Conservation (phyloP, 2,888 invertebrate genomes). For the Isoperla grammatica region DNA sequence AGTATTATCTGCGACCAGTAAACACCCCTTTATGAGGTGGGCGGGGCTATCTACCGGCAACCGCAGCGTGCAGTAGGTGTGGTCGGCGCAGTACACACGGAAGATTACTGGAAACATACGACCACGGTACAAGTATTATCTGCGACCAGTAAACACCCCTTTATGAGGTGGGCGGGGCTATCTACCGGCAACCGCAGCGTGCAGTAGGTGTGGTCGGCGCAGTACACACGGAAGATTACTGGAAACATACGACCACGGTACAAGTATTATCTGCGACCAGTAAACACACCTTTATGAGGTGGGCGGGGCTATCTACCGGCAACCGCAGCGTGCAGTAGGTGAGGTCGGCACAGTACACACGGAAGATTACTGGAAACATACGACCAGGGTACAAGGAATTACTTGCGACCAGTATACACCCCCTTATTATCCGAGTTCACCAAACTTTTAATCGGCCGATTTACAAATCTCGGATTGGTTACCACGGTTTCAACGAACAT, state of each 20-base stretch:
- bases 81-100: slow-evolving; percentile 73
- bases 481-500: too few relatives aligned
- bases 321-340: slow-evolving; percentile 73
- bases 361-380: slow-evolving; percentile 65
- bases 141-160: too few relatives aligned
- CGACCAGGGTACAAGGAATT: too few relatives aligned
- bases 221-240: slow-evolving; percentile 75
- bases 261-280: too few relatives aligned
- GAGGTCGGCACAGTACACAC: slow-evolving; percentile 74
- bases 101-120: slow-evolving; percentile 67
- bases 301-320: slow-evolving; percentile 64
- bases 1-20: too few relatives aligned
- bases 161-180: slow-evolving; percentile 65
- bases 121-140: too few relatives aligned
- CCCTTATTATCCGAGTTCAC: too few relatives aligned
- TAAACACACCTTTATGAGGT: slow-evolving; percentile 63
- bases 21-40: slow-evolving; percentile 62
- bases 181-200: slow-evolving; percentile 67
- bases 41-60: slow-evolving; percentile 66
- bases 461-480: too few relatives aligned
- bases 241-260: too few relatives aligned
- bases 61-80: slow-evolving; percentile 72
- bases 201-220: slow-evolving; percentile 76
- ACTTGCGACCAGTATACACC: too few relatives aligned
- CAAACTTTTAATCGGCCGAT: too few relatives aligned